Percentiles rank a stretch among this genome's conserved stretches.
These are phyloP conservation scores for Amphimallon solstitiale DNA, from an alignment of 2,888 invertebrate genomes.

Conservation along the genomic window DNA sequence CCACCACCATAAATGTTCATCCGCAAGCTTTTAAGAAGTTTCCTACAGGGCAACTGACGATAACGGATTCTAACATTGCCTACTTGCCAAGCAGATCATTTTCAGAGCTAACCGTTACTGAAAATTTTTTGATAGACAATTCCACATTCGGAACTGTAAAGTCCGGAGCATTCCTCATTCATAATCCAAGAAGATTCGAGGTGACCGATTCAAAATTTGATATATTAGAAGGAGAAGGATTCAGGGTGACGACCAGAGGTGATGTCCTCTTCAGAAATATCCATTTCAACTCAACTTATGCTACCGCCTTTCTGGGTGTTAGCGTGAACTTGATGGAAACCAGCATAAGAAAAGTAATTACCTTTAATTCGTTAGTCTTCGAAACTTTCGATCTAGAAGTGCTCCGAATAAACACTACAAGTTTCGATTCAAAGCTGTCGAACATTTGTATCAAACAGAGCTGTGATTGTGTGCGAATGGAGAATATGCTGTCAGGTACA, in stretches of 20 bases:
- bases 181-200: conserved; percentile 70
- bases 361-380: conserved; percentile 74
- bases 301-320: conserved; percentile 73
- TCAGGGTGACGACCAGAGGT: conserved; percentile 70
- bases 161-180: conserved; percentile 77
- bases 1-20: conserved; percentile 70
- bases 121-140: conserved; percentile 72
- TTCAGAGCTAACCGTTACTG: conserved; percentile 77
- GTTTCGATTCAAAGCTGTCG: conserved; percentile 68
- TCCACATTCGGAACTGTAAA: conserved; percentile 72
- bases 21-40: conserved; percentile 84
- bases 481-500: conserved; percentile 33
- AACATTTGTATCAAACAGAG: conserved; percentile 61
- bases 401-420: conserved; percentile 68
- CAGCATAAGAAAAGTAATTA: conserved; percentile 63
- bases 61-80: conserved; percentile 71
- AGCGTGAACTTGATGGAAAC: conserved; percentile 64
- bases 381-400: conserved; percentile 68
- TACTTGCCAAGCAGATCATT: conserved; percentile 76
- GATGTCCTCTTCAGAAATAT: conserved; percentile 75
- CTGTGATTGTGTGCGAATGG: conserved; percentile 43
- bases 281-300: conserved; percentile 67
- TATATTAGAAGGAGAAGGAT: conserved; percentile 73
- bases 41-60: conserved; percentile 71
- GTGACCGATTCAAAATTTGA: conserved; percentile 70